phyloP scores from a whole-genome alignment of 2,113 vertebrate genomes.

The Sapajus apella region DNA sequence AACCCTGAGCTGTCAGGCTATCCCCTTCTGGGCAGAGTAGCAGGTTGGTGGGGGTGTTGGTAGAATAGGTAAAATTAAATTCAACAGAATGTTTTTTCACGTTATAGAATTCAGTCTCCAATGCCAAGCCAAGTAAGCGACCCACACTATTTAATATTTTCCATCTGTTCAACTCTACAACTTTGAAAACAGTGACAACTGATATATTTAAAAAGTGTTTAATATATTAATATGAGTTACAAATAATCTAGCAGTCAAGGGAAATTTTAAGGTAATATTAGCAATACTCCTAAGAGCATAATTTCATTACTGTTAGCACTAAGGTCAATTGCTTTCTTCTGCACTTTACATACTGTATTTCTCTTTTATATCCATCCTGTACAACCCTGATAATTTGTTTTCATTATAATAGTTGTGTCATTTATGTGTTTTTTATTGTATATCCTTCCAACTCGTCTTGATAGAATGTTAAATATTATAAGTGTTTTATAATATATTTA shows the following conservation, averaged over 20 bases:
- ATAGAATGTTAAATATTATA: background rate
- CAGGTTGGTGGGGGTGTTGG: background rate
- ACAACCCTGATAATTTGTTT: background rate
- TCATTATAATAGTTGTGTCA: background rate
- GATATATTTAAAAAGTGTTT: slow-evolving; percentile 44
- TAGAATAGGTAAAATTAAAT: slow-evolving; percentile 71
- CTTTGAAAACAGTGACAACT: slow-evolving; percentile 67
- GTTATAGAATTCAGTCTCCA: slow-evolving; percentile 67
- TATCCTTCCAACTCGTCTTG: background rate
- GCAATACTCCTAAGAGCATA: background rate
- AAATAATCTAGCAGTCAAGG: slow-evolving; percentile 33
- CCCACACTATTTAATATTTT: slow-evolving; percentile 72
- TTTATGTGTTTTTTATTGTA: background rate
- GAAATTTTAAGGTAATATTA: slow-evolving; percentile 45
- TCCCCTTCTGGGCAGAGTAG: slow-evolving; percentile 21
- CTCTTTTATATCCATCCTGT: background rate
- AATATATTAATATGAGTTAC: slow-evolving; percentile 64
- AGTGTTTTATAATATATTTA: background rate
- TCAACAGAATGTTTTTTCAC: slow-evolving; percentile 60
- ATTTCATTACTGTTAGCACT: background rate
- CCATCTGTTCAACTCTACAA: slow-evolving; percentile 55
- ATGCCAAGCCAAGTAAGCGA: slow-evolving; percentile 60
- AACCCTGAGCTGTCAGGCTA: slow-evolving; percentile 34
- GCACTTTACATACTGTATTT: background rate
- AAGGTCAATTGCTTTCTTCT: background rate